Percentiles rank a stretch among this genome's conserved stretches.
Evolutionary conservation across 2,113 vertebrate genomes (phyloP).

Genomic region (Terrapene triunguis): DNA sequence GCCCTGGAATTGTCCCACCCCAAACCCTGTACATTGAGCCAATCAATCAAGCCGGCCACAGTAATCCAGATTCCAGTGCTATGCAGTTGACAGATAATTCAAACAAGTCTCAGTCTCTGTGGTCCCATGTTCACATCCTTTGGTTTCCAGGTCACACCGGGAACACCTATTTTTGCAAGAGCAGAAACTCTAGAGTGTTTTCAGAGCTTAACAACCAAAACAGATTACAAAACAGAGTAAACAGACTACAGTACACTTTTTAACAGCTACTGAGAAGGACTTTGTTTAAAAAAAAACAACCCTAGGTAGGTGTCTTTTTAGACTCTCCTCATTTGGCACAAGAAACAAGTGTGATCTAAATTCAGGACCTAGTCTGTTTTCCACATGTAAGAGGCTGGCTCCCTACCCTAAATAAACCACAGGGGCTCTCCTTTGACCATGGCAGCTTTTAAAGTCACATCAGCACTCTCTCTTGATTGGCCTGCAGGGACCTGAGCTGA

Average conservation of each 20-base stretch:
- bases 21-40: constrained; percentile 51
- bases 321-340: not conserved
- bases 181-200: not conserved
- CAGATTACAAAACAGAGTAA: not conserved
- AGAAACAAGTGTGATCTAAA: not conserved
- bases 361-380: not conserved
- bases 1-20: constrained; percentile 10
- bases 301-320: not conserved
- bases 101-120: not conserved
- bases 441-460: not conserved
- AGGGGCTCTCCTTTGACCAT: not conserved
- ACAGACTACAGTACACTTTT: not conserved
- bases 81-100: constrained; percentile 46
- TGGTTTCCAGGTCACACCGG: constrained; percentile 18
- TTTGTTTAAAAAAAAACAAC: not conserved
- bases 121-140: constrained; percentile 21
- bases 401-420: not conserved
- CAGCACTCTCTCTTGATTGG: not conserved
- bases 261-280: too few species aligned
- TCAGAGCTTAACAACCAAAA: not conserved
- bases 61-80: constrained; percentile 48
- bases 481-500: constrained; percentile 10
- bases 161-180: constrained; percentile 52
- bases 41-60: not conserved
- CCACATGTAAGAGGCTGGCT: not conserved